A percentile compares a stretch with the other conserved stretches of the same genome.
These are phyloP conservation scores for Brachypteracias leptosomus DNA, from an alignment of 2,113 vertebrate species.

Conservation along the genomic window DNA sequence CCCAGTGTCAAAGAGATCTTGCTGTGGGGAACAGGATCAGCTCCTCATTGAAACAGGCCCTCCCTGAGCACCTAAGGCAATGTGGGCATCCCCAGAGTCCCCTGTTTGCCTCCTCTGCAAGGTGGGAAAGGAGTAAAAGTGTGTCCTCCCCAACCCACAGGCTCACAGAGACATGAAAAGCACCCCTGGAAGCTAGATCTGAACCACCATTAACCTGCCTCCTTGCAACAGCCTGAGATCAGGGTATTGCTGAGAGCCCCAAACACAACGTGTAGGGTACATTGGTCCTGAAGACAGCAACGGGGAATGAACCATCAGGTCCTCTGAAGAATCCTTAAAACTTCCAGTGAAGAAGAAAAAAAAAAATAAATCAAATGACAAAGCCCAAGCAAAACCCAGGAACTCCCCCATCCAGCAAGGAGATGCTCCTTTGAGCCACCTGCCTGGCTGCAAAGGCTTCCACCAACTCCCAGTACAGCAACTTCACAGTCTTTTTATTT, in stretches of 20 bases:
- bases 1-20: neutral
- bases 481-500: neutral
- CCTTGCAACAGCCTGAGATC: neutral
- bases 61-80: neutral
- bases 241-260: neutral
- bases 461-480: neutral
- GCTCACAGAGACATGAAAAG: neutral
- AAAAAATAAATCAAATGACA: neutral
- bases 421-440: neutral
- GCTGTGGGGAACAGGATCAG: neutral
- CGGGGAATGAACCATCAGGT: neutral
- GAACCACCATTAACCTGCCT: neutral
- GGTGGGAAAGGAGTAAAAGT: neutral
- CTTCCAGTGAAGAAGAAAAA: neutral
- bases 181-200: neutral
- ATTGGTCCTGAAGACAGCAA: neutral
- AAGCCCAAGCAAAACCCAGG: neutral
- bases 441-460: neutral
- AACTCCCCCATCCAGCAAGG: neutral
- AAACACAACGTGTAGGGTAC: neutral
- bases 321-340: neutral
- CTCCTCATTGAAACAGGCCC: neutral
- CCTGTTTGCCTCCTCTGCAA: neutral
- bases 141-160: neutral
- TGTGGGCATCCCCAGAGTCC: neutral